Percentiles rank a stretch among this genome's conserved stretches.
phyloP scores from a whole-genome alignment of 2,113 vertebrate genomes.

The Bos taurus region DNA sequence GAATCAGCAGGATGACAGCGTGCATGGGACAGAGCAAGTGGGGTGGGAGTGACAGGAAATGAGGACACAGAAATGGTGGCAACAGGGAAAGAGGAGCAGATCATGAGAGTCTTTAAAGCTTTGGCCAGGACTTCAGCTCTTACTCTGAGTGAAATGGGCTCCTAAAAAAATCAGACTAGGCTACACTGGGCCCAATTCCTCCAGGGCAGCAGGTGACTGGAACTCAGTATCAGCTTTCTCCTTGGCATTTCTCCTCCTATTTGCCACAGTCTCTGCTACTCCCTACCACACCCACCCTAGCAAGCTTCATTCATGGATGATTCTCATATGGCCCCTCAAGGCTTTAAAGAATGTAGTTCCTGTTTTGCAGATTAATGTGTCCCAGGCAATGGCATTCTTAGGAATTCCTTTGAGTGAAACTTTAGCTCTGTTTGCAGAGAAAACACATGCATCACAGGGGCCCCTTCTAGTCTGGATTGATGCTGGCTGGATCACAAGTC shows the following conservation, averaged over 20 bases:
- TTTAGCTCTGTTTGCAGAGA: neutral
- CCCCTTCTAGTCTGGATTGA: neutral
- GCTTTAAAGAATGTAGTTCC: neutral
- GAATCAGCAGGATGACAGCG: neutral
- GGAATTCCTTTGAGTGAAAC: neutral
- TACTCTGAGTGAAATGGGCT: neutral
- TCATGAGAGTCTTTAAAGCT: neutral
- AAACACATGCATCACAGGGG: neutral
- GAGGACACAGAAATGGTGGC: neutral
- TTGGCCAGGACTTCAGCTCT: neutral
- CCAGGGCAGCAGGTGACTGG: neutral
- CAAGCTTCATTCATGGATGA: neutral
- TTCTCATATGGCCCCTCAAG: neutral
- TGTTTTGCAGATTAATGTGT: neutral
- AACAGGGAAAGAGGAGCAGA: neutral
- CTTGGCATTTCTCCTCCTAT: neutral
- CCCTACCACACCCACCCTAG: neutral
- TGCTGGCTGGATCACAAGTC: neutral
- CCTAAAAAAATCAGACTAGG: neutral
- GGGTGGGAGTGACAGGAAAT: neutral
- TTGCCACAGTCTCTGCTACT: neutral
- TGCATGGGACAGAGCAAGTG: neutral
- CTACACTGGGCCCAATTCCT: neutral
- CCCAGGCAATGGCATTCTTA: constrained; percentile 3
- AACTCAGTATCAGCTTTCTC: neutral